phyloP scores from a whole-genome alignment of 2,113 vertebrate species.

The Pachyramphus minor region DNA sequence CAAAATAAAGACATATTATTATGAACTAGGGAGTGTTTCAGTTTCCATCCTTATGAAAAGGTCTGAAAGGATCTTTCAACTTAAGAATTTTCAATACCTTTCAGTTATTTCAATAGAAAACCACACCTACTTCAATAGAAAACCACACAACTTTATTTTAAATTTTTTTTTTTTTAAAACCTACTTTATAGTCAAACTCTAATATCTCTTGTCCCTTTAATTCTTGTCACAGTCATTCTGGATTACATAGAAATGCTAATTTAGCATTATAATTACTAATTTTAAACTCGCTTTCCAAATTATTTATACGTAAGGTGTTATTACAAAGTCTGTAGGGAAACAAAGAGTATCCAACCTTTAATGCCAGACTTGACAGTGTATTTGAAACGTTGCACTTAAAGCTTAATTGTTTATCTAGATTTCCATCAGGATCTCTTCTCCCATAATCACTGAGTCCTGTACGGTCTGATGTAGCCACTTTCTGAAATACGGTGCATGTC shows the following conservation, averaged over 20 bases:
- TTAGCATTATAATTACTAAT: neutral
- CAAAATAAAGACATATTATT: neutral
- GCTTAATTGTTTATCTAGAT: slow-evolving; percentile 89
- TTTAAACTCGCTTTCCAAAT: neutral
- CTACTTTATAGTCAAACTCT: neutral
- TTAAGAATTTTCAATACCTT: neutral
- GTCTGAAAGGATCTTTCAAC: neutral
- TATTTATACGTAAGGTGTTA: neutral
- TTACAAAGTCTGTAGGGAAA: neutral
- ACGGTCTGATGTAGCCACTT: slow-evolving; percentile 82
- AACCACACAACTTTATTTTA: neutral
- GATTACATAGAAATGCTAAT: neutral
- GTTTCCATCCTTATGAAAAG: neutral
- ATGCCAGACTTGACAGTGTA: slow-evolving; percentile 85
- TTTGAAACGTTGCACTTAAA: slow-evolving; percentile 96
- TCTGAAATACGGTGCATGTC: slow-evolving; percentile 94
- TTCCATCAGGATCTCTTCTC: slow-evolving; percentile 78
- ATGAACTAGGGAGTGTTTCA: neutral
- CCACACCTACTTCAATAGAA: neutral
- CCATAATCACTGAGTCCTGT: slow-evolving; percentile 73
- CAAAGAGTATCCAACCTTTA: slow-evolving; percentile 79
- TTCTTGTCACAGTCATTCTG: neutral
- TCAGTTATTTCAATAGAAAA: neutral
- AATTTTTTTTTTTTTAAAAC: too few species aligned
- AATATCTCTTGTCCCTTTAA: neutral